Percentiles rank a stretch among this genome's conserved stretches.
Conservation (phyloP, 2,113 vertebrate species). For the Megaceryle torquata region DNA sequence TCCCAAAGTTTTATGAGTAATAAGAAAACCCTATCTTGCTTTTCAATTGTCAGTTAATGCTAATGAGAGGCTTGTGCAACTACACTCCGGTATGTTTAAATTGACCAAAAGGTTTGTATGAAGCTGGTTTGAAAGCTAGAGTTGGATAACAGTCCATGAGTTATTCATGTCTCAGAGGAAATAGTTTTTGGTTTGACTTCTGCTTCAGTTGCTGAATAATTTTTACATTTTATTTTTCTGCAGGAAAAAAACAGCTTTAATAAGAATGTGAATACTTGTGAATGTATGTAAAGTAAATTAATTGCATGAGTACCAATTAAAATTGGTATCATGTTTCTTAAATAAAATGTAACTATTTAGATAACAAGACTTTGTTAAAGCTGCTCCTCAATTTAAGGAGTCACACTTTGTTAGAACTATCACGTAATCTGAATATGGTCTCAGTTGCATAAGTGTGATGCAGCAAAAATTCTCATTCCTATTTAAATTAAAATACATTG, state of each 20-base stretch:
- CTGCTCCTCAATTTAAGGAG: not conserved
- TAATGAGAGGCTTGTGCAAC: not conserved
- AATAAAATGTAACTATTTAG: not conserved
- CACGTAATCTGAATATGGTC: not conserved
- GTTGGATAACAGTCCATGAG: not conserved
- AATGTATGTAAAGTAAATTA: not conserved
- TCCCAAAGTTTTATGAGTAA: conserved; percentile 27
- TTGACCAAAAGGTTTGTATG: not conserved
- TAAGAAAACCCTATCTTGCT: not conserved
- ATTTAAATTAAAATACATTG: conserved; percentile 1
- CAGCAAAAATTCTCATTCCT: not conserved
- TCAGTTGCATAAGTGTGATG: not conserved
- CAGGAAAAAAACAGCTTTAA: not conserved
- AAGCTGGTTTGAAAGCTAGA: conserved; percentile 2
- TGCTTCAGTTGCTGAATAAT: not conserved
- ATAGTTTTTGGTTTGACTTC: conserved; percentile 18
- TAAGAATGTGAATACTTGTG: not conserved
- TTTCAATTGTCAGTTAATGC: not conserved
- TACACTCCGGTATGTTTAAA: not conserved
- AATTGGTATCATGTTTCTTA: not conserved
- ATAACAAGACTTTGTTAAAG: not conserved
- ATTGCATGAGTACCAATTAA: not conserved
- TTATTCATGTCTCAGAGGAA: conserved; percentile 36
- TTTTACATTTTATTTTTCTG: not conserved
- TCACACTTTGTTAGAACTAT: not conserved